Percentiles rank a stretch among this genome's conserved stretches.
Evolutionary conservation across 2,797 vertebrate species (phyloP).

Genomic region (Miichthys miiuy): DNA sequence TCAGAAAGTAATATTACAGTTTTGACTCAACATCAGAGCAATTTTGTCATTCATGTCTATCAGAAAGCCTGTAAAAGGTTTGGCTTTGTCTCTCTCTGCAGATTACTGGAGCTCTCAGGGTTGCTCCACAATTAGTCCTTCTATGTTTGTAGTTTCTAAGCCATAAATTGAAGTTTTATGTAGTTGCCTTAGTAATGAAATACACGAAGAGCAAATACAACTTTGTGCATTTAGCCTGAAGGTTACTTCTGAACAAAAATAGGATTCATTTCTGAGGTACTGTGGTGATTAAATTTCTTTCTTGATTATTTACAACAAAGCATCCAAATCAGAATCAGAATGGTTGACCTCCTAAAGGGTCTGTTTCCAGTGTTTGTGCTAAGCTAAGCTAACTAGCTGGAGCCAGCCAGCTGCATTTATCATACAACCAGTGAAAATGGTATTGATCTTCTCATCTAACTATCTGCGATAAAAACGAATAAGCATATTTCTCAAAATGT

Average conservation of each 20-base stretch:
- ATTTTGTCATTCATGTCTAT: neutral
- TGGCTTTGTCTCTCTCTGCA: neutral
- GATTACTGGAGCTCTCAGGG: neutral
- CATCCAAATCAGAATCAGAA: neutral
- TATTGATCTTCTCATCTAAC: neutral
- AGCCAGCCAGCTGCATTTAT: neutral
- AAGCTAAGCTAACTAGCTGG: neutral
- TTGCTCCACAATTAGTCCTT: neutral
- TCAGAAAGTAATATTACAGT: neutral
- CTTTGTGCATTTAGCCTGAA: slow-evolving; percentile 13
- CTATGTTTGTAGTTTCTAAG: neutral
- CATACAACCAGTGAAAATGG: neutral
- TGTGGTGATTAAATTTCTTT: neutral
- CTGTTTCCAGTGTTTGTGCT: neutral
- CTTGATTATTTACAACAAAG: slow-evolving; percentile 2
- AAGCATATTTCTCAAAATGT: neutral
- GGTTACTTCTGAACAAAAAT: neutral
- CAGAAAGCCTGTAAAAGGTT: neutral
- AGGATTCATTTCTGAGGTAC: neutral
- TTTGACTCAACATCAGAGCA: neutral
- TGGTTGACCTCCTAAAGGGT: neutral
- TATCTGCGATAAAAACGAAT: neutral
- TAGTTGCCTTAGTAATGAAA: neutral
- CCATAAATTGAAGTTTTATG: neutral
- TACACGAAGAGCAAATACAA: slow-evolving; percentile 1